Conservation (phyloP, 30 jellyfish, hydroid and myxozoan genomes). For the Haliclystus octoradiatus region DNA sequence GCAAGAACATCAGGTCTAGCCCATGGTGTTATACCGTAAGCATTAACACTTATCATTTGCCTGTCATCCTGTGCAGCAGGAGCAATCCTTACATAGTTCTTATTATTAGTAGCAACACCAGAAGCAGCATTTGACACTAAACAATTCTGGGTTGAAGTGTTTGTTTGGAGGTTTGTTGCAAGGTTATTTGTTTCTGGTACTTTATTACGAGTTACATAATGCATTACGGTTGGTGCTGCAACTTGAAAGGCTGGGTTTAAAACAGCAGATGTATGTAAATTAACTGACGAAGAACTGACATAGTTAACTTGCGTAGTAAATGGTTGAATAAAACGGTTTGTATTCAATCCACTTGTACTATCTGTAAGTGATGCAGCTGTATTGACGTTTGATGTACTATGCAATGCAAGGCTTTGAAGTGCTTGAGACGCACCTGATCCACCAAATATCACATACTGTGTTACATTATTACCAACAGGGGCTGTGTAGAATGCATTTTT, state of each 20-base stretch:
- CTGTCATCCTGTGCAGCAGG: not conserved
- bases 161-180: not conserved
- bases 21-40: not conserved
- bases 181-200: not conserved
- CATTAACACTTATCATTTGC: not conserved
- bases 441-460: not conserved
- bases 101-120: not conserved
- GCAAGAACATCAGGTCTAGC: not conserved
- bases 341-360: not conserved
- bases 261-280: not conserved
- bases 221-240: not conserved
- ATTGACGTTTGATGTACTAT: constrained; percentile 15
- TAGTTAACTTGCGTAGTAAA: not conserved
- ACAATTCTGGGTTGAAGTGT: not conserved
- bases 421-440: constrained; percentile 77
- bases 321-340: not conserved
- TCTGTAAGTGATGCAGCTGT: not conserved
- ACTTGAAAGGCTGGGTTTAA: not conserved
- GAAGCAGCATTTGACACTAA: not conserved
- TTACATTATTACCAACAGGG: not conserved
- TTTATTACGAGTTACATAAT: not conserved
- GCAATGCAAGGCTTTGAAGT: constrained; percentile 52
- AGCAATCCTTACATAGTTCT: not conserved
- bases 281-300: not conserved
- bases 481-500: not conserved